These are phyloP conservation scores for Xiphorhynchus erythropygius DNA, from an alignment of 2,797 vertebrate species.

Conservation along the genomic window DNA sequence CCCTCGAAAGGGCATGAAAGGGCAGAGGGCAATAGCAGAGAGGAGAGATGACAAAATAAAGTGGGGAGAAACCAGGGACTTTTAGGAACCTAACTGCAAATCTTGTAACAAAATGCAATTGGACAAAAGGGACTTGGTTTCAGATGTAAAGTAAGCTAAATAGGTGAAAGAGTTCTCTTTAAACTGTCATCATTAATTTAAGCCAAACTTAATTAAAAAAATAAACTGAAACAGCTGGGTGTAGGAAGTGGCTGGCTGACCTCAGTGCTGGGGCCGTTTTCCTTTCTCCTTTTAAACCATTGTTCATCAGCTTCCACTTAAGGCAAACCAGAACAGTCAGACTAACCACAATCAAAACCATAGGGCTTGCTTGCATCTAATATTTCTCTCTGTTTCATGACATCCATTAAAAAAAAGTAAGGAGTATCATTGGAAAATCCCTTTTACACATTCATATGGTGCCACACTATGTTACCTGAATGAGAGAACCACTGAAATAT, in stretches of 20 bases:
- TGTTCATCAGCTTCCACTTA: slow-evolving; percentile 62
- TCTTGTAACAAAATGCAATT: slow-evolving; percentile 45
- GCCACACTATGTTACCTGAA: background rate
- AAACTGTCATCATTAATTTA: slow-evolving; percentile 70
- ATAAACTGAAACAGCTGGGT: slow-evolving; percentile 66
- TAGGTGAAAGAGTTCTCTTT: slow-evolving; percentile 64
- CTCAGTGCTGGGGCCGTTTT: slow-evolving; percentile 38
- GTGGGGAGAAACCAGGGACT: slow-evolving; percentile 11
- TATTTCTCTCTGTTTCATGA: background rate
- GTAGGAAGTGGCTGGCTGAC: slow-evolving; percentile 64
- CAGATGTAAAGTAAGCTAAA: slow-evolving; percentile 59
- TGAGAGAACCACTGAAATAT: background rate
- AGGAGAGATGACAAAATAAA: slow-evolving; percentile 39
- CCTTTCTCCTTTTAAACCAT: slow-evolving; percentile 57
- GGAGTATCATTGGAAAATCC: background rate
- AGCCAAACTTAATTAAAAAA: slow-evolving; percentile 68
- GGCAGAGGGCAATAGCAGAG: slow-evolving; percentile 42
- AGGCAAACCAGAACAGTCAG: slow-evolving; percentile 45
- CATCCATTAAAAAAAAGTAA: background rate
- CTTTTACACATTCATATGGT: background rate
- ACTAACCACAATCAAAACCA: slow-evolving; percentile 62
- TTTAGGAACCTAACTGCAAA: slow-evolving; percentile 30
- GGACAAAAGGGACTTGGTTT: slow-evolving; percentile 52
- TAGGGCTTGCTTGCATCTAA: slow-evolving; percentile 5
- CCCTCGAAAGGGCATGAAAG: slow-evolving; percentile 35